Evolutionary conservation across 92 coral and sea anemone species (phyloP), one percentile per base, ranked within the genome.

Genomic region (Plumapathes pennacea): DNA sequence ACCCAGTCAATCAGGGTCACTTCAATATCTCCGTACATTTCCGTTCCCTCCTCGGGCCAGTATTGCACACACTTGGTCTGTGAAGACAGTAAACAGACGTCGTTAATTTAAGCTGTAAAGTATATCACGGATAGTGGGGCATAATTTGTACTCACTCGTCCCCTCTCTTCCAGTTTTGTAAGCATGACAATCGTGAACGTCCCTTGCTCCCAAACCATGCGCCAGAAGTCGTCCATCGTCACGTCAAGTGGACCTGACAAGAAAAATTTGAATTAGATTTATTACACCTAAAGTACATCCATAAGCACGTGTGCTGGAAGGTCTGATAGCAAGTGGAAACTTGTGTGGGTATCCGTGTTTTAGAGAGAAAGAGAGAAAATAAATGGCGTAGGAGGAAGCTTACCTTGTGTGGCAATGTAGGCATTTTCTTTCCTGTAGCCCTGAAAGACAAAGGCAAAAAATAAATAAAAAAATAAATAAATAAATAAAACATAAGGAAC

Each of bases 371-470:
- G n/a, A n/a, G n/a, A n/a, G n/a, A n/a, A n/a, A n/a, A n/a, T n/a
- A n/a, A n/a, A n/a, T n/a, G n/a, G n/a, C n/a, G n/a, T n/a, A 4
- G 4, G 14, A 14, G 20, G 14, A 9, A 10, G 0, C 34, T 69
- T 58, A 87, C 96, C 96, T 83, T 87, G 96, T 1, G 96, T 87
- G 0, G 96, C 90, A 46, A 92, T 92, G 57, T 92, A 92, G 0
- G 98, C 98, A 24, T 80, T 85, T 64, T 85, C 96, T 63, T 92
- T 92, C 7, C 98, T 87, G 54, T 92, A 92, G 14, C 98, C 98
- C 98, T 92, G 55, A 18, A 69, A 48, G 32, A 26, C 8, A 44
- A 57, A 1, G 45, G 28, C 20, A n/a, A 36, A 26, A 20, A 62
- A 10, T 10, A 10, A 34, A 9, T 7, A n/a, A 29, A 15, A 30